Base-by-base conservation (phyloP, 2,888 invertebrate species). In the Cactoblastis cactorum region DNA sequence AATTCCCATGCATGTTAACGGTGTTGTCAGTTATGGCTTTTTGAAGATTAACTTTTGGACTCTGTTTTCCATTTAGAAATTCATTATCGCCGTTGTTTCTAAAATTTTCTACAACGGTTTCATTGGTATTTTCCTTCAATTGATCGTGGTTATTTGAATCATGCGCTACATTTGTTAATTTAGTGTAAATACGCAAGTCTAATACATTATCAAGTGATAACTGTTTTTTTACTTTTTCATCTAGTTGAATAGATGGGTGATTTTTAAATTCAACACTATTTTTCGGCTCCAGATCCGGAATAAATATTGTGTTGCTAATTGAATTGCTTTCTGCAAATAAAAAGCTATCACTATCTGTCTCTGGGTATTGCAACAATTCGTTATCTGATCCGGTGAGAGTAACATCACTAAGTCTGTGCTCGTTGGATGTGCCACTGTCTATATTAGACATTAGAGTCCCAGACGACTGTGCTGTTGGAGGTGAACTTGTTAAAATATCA, bases 111-210 rank as follows among this genome's bases (percentile, higher is more conserved):
- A 33, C 4, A 19, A n/a, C 4, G n/a, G 35, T 55, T 59, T 63
- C 50, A 37, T 52, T 50, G 5, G 49, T 47, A n/a, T 34, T 50
- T 22, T 24, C 52, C 3, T 12, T 37, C 11, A 8, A 37, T 8
- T 37, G 17, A 17, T 17, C 37, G 17, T 37, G 15, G 8, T 17
- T 37, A 5, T 33, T 33, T 37, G 17, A 3, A 17, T 37, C 17
- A 1, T 37, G 37, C 17, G 66, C 70, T 45, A 64, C 70, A 6
- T 62, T 66, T 0, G 69, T 57, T 12, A 62, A 62, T 45, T 67
- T 63, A 14, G 72, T 65, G 57, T 70, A 72, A 41, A 67, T 59
- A 12, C 67, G 71, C 19, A 74, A 61, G 55, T 70, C 64, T 38
- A 74, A 70, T 5, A 75, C 67, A 12, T 63, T 69, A 17, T 77